phyloP scores from a whole-genome alignment of 2,888 invertebrate genomes.

The Drosophila putrida region DNA sequence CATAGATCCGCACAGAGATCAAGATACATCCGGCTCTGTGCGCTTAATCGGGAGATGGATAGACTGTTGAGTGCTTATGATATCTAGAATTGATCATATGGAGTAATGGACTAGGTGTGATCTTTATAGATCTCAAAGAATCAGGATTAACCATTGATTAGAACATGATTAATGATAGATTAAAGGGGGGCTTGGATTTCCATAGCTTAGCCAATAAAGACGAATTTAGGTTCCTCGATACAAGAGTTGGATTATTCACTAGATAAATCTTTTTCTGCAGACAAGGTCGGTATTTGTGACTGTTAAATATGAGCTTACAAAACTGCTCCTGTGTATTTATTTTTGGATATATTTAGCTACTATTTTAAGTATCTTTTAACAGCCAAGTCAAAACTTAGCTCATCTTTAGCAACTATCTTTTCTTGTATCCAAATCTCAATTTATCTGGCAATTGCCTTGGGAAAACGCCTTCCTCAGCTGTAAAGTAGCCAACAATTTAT shows the following conservation, averaged over 20 bases:
- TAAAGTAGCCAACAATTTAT: slow-evolving; percentile 54
- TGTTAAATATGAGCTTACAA: background rate
- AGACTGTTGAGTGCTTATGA: slow-evolving; percentile 13
- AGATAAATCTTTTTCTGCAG: background rate
- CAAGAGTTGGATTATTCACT: slow-evolving; percentile 10
- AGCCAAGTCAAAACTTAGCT: background rate
- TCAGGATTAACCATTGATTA: slow-evolving; percentile 26
- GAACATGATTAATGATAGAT: slow-evolving; percentile 27
- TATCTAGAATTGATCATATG: slow-evolving; percentile 43
- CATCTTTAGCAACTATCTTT: background rate
- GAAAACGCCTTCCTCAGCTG: slow-evolving; percentile 60
- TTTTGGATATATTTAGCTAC: background rate
- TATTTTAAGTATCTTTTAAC: background rate
- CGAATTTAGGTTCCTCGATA: background rate
- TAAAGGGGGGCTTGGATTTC: slow-evolving; percentile 34
- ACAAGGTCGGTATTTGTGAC: background rate
- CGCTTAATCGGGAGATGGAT: slow-evolving; percentile 25
- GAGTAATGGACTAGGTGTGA: slow-evolving; percentile 66
- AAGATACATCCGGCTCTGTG: slow-evolving; percentile 53
- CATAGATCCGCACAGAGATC: slow-evolving; percentile 41
- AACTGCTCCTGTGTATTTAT: no score
- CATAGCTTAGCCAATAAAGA: background rate
- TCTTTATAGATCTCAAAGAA: slow-evolving; percentile 44
- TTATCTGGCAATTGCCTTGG: slow-evolving; percentile 30
- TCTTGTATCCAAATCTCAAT: background rate